Percentiles rank a stretch among this genome's conserved stretches.
phyloP scores from a whole-genome alignment of 53 echinoderm and acorn worm genomes.

The Holothuria scabra region DNA sequence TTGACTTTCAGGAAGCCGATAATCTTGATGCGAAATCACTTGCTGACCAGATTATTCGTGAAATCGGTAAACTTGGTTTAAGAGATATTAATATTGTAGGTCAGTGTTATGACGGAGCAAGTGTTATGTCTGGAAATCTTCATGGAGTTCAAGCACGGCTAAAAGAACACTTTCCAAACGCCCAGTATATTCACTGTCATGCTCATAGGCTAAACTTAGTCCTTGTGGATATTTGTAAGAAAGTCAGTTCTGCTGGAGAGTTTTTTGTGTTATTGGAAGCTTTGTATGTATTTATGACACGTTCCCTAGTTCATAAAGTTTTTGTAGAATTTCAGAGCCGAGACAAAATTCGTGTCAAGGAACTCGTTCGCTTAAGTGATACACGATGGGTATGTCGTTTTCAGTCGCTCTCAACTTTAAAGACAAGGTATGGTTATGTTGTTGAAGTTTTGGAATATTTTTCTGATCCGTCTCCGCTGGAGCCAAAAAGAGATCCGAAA shows the following conservation, averaged over 20 bases:
- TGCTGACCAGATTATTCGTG: conserved; percentile 10
- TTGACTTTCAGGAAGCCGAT: conserved; percentile 42
- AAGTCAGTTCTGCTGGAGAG: conserved; percentile 17
- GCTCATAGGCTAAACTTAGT: conserved; percentile 29
- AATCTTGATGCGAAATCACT: conserved; percentile 37
- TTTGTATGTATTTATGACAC: background rate
- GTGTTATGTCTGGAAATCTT: conserved; percentile 38
- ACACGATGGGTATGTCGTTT: no score
- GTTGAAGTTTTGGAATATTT: no score
- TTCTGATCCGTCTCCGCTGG: no score
- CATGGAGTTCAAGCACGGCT: conserved; percentile 35
- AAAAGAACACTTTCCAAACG: conserved; percentile 15
- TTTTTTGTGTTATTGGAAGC: conserved; percentile 32
- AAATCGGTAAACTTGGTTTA: background rate
- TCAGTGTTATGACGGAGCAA: conserved; percentile 41
- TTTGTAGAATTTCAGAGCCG: no score
- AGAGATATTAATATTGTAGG: conserved; percentile 28
- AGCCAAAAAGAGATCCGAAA: conserved; percentile 34
- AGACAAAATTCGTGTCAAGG: no score
- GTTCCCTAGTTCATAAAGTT: conserved; percentile 24
- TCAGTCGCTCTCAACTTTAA: no score
- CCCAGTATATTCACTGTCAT: background rate
- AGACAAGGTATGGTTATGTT: no score
- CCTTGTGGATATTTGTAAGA: conserved; percentile 33
- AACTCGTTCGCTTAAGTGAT: no score